A percentile compares a stretch with the other conserved stretches of the same genome.
Conservation (phyloP, 2,797 vertebrate genomes). For the Sebastes baramenuke region DNA sequence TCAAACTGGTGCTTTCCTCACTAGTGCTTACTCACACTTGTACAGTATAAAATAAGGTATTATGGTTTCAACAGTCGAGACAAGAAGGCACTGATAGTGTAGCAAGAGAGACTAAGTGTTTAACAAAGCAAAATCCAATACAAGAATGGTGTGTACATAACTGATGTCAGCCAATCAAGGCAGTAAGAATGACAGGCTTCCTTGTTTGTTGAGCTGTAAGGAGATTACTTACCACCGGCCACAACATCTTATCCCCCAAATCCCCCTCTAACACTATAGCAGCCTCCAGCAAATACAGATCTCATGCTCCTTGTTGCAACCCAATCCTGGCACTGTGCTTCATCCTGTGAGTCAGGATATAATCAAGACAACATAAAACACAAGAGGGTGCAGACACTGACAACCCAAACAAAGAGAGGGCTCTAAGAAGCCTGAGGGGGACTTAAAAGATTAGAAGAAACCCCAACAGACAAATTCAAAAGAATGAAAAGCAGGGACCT, state of each 20-base stretch:
- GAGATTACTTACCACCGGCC: slow-evolving; percentile 67
- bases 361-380: slow-evolving; percentile 54
- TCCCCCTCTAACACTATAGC: slow-evolving; percentile 46
- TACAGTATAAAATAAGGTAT: not conserved
- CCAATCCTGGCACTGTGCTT: slow-evolving; percentile 20
- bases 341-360: slow-evolving; percentile 37
- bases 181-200: slow-evolving; percentile 38
- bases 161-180: slow-evolving; percentile 54
- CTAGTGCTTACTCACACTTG: not conserved
- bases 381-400: slow-evolving; percentile 25
- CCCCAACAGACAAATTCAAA: not conserved
- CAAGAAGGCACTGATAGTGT: not conserved
- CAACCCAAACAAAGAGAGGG: slow-evolving; percentile 31
- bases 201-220: slow-evolving; percentile 68
- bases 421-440: slow-evolving; percentile 6
- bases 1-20: slow-evolving; percentile 1
- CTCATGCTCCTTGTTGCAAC: slow-evolving; percentile 50
- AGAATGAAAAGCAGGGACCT: not conserved
- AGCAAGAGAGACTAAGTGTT: slow-evolving; percentile 34
- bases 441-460: slow-evolving; percentile 19
- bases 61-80: not conserved
- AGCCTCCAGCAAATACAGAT: slow-evolving; percentile 65
- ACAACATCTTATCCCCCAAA: slow-evolving; percentile 66
- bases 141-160: slow-evolving; percentile 28
- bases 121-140: slow-evolving; percentile 48